Conservation (phyloP, 2,888 invertebrate species). For the Watsonalla binaria region DNA sequence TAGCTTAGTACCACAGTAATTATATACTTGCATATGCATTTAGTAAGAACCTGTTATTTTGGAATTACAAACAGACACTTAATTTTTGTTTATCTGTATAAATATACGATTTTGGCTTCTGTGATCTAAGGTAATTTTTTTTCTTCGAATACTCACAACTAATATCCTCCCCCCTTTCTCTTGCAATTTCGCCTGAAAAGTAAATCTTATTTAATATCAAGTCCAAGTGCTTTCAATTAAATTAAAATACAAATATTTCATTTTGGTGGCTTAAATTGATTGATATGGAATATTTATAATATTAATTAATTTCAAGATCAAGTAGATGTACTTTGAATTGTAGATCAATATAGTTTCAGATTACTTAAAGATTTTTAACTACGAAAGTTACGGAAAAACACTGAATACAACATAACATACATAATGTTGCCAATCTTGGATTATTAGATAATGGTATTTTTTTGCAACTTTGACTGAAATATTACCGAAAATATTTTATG, state of each 20-base stretch:
- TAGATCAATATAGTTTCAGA: background rate
- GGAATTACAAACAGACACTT: too few species aligned
- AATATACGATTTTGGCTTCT: background rate
- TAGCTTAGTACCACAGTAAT: too few species aligned
- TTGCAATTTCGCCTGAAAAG: constrained; percentile 85
- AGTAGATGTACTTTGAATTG: background rate
- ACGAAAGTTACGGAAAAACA: constrained; percentile 43
- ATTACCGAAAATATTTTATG: too few species aligned
- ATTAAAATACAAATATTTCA: constrained; percentile 1
- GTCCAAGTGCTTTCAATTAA: constrained; percentile 1
- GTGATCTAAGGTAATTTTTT: background rate
- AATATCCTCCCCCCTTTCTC: constrained; percentile 86
- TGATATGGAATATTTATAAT: too few species aligned
- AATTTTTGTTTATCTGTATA: too few species aligned
- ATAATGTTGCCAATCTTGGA: constrained; percentile 37
- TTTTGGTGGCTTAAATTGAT: background rate
- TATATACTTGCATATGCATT: too few species aligned
- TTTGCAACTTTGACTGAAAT: too few species aligned
- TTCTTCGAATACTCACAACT: constrained; percentile 82
- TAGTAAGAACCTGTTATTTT: too few species aligned
- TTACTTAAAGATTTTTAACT: constrained; percentile 37
- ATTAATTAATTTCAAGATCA: too few species aligned
- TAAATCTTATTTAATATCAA: constrained; percentile 24
- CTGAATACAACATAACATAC: constrained; percentile 51
- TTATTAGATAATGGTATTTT: constrained; percentile 1